phyloP scores from a whole-genome alignment of 2,113 vertebrate species.

The Oostethus manadensis region DNA sequence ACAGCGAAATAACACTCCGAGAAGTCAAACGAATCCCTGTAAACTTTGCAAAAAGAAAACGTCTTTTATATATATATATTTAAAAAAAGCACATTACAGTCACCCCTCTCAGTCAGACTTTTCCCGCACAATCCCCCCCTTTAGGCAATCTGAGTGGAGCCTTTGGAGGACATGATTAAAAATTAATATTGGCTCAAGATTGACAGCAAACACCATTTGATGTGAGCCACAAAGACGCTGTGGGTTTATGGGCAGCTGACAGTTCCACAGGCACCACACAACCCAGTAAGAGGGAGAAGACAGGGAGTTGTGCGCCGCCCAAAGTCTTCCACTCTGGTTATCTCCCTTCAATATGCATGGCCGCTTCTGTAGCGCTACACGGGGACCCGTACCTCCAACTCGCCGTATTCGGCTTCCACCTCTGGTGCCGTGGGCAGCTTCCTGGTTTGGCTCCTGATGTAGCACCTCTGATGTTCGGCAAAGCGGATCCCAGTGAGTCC shows the following conservation, averaged over 20 bases:
- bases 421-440: constrained; percentile 60
- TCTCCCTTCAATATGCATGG: constrained; percentile 58
- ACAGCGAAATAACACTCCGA: constrained; percentile 45
- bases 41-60: constrained; percentile 64
- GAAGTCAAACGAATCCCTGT: constrained; percentile 59
- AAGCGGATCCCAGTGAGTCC: constrained; percentile 76
- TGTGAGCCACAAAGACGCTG: constrained; percentile 73
- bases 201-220: constrained; percentile 78
- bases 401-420: constrained; percentile 50
- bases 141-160: constrained; percentile 72
- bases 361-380: constrained; percentile 40
- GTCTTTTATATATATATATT: constrained; percentile 36
- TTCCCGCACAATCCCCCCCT: constrained; percentile 58
- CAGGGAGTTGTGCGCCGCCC: constrained; percentile 45
- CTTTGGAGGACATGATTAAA: constrained; percentile 75
- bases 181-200: constrained; percentile 75
- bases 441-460: constrained; percentile 73
- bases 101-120: constrained; percentile 68
- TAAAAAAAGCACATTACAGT: constrained; percentile 70
- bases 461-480: constrained; percentile 74
- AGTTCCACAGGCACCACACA: constrained; percentile 65
- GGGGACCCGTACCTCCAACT: constrained; percentile 45
- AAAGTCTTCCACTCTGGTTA: constrained; percentile 41
- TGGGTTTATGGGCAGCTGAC: constrained; percentile 62
- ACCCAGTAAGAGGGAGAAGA: constrained; percentile 46